phyloP scores from a whole-genome alignment of 1,140 invertebrate genomes.

The Achatina immaculata region DNA sequence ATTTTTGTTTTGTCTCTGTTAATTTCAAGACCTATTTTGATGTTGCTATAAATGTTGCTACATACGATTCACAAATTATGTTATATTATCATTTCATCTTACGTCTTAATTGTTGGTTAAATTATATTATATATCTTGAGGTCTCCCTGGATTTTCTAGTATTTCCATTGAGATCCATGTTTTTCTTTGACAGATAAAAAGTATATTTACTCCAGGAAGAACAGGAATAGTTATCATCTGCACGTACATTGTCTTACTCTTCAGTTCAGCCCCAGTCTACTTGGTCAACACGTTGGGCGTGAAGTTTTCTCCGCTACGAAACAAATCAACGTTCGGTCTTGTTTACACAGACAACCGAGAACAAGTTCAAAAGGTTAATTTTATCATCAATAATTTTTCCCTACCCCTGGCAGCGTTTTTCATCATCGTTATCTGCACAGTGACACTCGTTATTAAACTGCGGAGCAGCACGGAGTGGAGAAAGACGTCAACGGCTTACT shows the following conservation, averaged over 20 bases:
- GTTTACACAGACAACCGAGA: background rate
- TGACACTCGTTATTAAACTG: background rate
- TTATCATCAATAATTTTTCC: constrained; percentile 1
- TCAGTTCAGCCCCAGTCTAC: background rate
- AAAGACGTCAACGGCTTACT: background rate
- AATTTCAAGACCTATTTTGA: no score
- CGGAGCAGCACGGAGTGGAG: background rate
- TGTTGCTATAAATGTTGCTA: no score
- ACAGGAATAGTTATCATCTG: background rate
- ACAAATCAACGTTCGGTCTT: constrained; percentile 1
- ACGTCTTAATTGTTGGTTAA: no score
- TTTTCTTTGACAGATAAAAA: constrained; percentile 2
- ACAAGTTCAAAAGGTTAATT: background rate
- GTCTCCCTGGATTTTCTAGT: no score
- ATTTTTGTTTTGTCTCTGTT: no score
- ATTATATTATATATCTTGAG: no score
- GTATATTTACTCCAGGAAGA: background rate
- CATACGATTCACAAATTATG: no score
- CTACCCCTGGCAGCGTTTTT: background rate
- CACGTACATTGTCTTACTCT: background rate
- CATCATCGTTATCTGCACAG: background rate
- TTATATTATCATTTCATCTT: no score
- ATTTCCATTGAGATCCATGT: no score
- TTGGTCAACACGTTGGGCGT: background rate
- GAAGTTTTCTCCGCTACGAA: background rate